Evolutionary conservation across 2,113 vertebrate genomes (phyloP).

Genomic region (Neodon shergylaensis): DNA sequence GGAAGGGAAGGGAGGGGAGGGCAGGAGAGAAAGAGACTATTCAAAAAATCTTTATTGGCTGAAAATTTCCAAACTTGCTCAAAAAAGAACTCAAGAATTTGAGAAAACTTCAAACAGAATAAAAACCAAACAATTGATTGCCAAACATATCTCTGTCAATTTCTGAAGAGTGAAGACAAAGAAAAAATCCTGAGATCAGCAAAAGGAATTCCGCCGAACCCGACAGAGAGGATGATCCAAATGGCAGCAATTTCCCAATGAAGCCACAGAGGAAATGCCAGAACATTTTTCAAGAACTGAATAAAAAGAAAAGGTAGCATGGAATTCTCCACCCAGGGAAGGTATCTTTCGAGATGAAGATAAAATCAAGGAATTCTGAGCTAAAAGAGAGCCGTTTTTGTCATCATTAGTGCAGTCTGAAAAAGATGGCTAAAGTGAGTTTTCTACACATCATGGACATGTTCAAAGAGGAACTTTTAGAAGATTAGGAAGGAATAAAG

Average conservation of each 20-base stretch:
- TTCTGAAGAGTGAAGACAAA: neutral
- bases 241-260: neutral
- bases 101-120: neutral
- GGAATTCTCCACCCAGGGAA: neutral
- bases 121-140: neutral
- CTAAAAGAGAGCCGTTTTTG: neutral
- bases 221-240: neutral
- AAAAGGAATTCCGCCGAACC: neutral
- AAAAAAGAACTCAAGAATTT: neutral
- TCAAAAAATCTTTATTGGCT: neutral
- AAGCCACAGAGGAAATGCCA: neutral
- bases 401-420: neutral
- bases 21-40: neutral
- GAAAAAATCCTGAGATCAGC: neutral
- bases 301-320: neutral
- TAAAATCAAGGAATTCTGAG: neutral
- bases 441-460: neutral
- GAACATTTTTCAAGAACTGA: neutral
- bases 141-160: neutral
- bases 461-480: neutral
- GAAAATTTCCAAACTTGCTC: neutral
- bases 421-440: neutral
- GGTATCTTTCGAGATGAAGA: neutral
- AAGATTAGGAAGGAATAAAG: neutral
- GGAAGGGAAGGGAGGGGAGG: neutral